A percentile compares a stretch with the other conserved stretches of the same genome.
Evolutionary conservation across 2,888 invertebrate genomes (phyloP).

Genomic region (Athripsodes cinereus): DNA sequence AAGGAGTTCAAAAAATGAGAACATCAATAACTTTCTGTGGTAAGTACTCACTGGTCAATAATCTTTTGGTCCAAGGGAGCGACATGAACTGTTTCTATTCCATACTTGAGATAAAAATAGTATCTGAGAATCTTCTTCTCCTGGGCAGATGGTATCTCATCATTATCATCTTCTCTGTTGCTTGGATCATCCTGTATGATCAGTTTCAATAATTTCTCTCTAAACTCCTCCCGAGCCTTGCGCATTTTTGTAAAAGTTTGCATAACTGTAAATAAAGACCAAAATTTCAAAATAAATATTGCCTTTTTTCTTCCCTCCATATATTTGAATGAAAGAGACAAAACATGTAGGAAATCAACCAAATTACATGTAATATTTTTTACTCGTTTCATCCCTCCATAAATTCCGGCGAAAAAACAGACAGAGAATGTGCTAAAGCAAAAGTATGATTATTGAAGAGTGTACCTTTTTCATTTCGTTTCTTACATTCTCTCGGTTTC

Average conservation of each 20-base stretch:
- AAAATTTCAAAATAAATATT: too few species aligned
- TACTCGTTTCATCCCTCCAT: too few species aligned
- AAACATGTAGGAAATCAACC: too few species aligned
- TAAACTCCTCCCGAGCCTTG: constrained; percentile 75
- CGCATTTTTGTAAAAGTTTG: constrained; percentile 63
- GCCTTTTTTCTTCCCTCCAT: too few species aligned
- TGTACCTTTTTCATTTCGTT: constrained; percentile 11
- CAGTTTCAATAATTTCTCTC: constrained; percentile 69
- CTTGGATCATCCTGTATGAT: constrained; percentile 56
- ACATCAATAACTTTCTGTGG: too few species aligned
- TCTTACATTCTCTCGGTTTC: constrained; percentile 32
- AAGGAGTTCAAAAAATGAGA: too few species aligned
- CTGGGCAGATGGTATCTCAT: constrained; percentile 51
- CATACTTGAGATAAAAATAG: constrained; percentile 85
- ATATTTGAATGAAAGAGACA: too few species aligned
- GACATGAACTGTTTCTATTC: constrained; percentile 85
- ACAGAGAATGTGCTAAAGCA: too few species aligned
- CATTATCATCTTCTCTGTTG: constrained; percentile 38
- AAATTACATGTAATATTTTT: too few species aligned
- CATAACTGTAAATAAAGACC: constrained; percentile 51
- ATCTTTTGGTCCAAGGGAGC: constrained; percentile 74
- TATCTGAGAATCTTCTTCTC: constrained; percentile 72
- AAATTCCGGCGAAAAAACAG: too few species aligned
- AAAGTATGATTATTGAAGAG: neutral
- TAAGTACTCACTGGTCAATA: constrained; percentile 53